A percentile compares a stretch with the other conserved stretches of the same genome.
Conservation (phyloP, 2,113 vertebrate species). For the Tringa solitaria region DNA sequence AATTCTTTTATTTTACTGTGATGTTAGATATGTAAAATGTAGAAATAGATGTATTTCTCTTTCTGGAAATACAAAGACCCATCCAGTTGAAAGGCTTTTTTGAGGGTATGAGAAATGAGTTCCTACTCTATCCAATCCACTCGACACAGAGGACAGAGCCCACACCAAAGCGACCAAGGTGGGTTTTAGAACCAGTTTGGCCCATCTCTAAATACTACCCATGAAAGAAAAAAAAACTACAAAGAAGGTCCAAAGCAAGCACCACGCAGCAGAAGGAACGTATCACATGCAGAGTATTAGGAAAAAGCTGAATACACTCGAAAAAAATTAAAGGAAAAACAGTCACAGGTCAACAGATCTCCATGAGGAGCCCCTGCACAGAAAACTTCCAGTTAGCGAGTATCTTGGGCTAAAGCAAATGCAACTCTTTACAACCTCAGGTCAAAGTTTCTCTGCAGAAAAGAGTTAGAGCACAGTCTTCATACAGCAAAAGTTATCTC, state of each 20-base stretch:
- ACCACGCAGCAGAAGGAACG: conserved; percentile 47
- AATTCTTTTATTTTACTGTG: not conserved
- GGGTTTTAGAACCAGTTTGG: conserved; percentile 25
- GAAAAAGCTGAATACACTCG: conserved; percentile 50
- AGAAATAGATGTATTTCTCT: not conserved
- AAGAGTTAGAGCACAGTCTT: conserved; percentile 14
- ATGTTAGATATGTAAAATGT: not conserved
- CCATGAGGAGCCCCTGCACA: conserved; percentile 35
- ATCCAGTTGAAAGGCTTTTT: not conserved
- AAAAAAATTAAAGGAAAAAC: conserved; percentile 60
- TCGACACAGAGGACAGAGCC: not conserved
- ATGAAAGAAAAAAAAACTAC: not conserved
- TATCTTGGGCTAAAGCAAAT: conserved; percentile 25
- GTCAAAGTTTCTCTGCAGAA: conserved; percentile 28
- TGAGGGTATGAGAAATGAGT: not conserved
- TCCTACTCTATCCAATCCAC: not conserved
- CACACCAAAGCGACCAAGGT: conserved; percentile 3
- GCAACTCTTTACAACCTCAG: conserved; percentile 3
- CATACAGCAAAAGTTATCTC: not conserved
- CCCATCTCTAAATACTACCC: conserved; percentile 33
- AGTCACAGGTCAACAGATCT: conserved; percentile 60
- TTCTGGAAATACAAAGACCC: not conserved
- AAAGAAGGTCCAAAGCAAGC: conserved; percentile 49
- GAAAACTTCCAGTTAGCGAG: conserved; percentile 44
- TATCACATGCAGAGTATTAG: conserved; percentile 70